Evolutionary conservation across 2,888 invertebrate species (phyloP).

Genomic region (Linhomoeus sp.): DNA sequence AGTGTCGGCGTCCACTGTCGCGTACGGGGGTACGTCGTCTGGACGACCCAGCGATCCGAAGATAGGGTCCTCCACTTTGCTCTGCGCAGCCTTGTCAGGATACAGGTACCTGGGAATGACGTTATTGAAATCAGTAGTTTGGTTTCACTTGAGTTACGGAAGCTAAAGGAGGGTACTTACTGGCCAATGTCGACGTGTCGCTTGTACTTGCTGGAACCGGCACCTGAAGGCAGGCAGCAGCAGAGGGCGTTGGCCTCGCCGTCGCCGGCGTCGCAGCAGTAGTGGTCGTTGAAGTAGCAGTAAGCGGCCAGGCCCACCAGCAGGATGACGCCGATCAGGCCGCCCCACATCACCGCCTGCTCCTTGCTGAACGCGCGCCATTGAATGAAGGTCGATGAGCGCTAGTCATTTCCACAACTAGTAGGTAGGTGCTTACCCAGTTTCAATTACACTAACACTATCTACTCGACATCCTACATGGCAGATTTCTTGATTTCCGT

Average conservation of each 20-base stretch:
- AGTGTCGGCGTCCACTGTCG: no score
- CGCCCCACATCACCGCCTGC: slow-evolving; percentile 2
- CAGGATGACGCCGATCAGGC: slow-evolving; percentile 2
- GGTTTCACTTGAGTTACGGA: no score
- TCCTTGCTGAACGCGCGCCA: background rate
- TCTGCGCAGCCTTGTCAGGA: no score
- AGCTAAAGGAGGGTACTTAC: no score
- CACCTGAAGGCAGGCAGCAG: no score
- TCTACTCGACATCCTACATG: background rate
- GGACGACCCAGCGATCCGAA: no score
- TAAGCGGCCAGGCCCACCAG: slow-evolving; percentile 1
- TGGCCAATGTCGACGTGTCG: no score
- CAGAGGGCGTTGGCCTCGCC: background rate
- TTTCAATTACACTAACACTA: background rate
- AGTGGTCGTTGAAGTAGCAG: slow-evolving; percentile 5
- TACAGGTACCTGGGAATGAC: no score
- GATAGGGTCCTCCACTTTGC: no score
- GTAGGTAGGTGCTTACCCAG: background rate
- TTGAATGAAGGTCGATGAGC: background rate
- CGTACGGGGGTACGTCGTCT: no score
- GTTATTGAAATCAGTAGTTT: no score
- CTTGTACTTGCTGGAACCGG: no score
- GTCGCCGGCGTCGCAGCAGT: slow-evolving; percentile 2
- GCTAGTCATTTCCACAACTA: background rate
- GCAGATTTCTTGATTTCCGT: background rate